Percentiles rank a stretch among this genome's conserved stretches.
Evolutionary conservation across 2,797 vertebrate species (phyloP).

Genomic region (Alfaro cultratus): DNA sequence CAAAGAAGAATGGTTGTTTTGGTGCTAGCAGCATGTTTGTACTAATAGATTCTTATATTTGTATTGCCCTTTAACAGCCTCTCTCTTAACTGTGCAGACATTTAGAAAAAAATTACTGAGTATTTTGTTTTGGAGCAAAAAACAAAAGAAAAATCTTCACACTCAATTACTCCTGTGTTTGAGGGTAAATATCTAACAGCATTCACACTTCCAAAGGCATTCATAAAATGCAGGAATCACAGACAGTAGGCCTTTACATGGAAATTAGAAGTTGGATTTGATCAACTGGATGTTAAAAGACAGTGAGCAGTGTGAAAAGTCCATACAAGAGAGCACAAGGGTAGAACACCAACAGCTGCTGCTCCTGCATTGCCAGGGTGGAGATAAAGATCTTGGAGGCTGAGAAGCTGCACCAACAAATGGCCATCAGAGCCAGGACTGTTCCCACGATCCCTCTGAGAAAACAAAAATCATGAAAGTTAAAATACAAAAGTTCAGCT

Average conservation of each 20-base stretch:
- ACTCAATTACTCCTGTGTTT: background rate
- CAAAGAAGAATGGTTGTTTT: background rate
- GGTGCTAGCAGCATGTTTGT: background rate
- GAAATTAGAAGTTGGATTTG: background rate
- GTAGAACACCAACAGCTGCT: slow-evolving; percentile 92
- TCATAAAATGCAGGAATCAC: background rate
- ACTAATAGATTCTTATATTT: background rate
- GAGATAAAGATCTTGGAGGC: slow-evolving; percentile 96
- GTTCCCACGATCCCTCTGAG: slow-evolving; percentile 10
- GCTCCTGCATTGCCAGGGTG: slow-evolving; percentile 92
- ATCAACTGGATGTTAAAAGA: background rate
- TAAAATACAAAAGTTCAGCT: background rate
- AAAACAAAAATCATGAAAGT: background rate
- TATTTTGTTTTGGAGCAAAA: background rate
- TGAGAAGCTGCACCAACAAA: slow-evolving; percentile 93
- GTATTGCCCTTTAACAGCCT: background rate
- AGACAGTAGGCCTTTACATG: background rate
- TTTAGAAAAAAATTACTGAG: background rate
- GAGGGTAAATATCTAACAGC: background rate
- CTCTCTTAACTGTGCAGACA: background rate
- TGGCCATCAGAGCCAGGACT: slow-evolving; percentile 66
- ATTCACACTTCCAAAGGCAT: background rate
- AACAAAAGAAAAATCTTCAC: background rate
- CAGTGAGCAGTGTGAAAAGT: slow-evolving; percentile 90
- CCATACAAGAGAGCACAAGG: slow-evolving; percentile 91